Conservation (phyloP, 2,888 invertebrate species). For the Microctonus hyperodae region DNA sequence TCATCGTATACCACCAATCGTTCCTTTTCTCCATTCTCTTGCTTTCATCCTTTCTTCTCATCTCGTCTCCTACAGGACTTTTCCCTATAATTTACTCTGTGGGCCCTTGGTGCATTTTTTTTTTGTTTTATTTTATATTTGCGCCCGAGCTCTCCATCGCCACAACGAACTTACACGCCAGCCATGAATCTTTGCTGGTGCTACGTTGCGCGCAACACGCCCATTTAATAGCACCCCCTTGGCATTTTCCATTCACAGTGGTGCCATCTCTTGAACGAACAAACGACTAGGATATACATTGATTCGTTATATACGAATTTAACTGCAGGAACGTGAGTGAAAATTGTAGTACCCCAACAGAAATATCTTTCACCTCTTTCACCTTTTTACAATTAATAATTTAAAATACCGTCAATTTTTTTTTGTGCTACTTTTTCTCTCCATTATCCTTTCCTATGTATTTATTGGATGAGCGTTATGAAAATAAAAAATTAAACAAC, state of each 20-base stretch:
- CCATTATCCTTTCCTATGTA: no score
- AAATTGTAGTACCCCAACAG: background rate
- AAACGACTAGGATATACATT: background rate
- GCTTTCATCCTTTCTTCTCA: conserved; percentile 24
- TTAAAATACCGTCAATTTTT: background rate
- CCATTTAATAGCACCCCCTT: conserved; percentile 64
- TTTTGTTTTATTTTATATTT: conserved; percentile 26
- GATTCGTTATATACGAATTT: no score
- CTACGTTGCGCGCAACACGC: conserved; percentile 54
- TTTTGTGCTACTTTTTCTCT: background rate
- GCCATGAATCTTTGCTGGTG: conserved; percentile 62
- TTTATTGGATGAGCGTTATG: no score
- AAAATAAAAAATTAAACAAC: no score
- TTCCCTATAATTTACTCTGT: conserved; percentile 58
- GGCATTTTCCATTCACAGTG: conserved; percentile 59
- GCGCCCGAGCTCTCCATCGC: conserved; percentile 15
- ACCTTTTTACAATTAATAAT: background rate
- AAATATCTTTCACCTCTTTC: background rate
- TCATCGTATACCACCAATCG: no score
- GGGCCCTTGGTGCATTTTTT: conserved; percentile 35
- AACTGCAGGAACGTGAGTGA: conserved; percentile 3
- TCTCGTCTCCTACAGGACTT: conserved; percentile 45
- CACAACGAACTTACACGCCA: conserved; percentile 44
- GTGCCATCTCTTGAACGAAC: conserved; percentile 52
- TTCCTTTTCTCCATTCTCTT: background rate